These are phyloP conservation scores for Calonectris borealis DNA, from an alignment of 2,113 vertebrate genomes.

Conservation along the genomic window DNA sequence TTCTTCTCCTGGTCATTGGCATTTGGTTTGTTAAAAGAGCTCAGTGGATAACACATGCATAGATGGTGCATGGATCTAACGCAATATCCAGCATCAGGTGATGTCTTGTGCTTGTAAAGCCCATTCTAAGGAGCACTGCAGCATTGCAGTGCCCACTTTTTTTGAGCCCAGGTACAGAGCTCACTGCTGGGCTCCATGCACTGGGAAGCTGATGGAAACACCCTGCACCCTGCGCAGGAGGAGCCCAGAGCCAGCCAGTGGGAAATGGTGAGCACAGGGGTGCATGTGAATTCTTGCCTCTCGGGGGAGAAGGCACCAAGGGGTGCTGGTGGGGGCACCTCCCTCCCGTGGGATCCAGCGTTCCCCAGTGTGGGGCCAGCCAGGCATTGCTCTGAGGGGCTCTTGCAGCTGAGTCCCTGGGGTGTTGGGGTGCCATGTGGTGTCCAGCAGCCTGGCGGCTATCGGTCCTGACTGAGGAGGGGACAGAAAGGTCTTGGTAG, in stretches of 20 bases:
- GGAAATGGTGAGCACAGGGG: background rate
- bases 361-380: background rate
- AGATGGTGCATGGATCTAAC: background rate
- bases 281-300: background rate
- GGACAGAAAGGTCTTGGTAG: background rate
- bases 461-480: background rate
- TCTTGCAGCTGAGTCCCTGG: background rate
- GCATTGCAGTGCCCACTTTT: too few species aligned
- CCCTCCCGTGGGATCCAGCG: background rate
- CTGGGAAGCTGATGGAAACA: background rate
- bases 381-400: background rate
- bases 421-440: background rate
- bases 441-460: background rate
- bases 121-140: background rate
- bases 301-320: background rate
- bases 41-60: background rate
- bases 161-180: background rate
- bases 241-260: background rate
- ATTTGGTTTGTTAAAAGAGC: background rate
- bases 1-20: background rate
- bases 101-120: background rate
- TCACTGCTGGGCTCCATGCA: background rate
- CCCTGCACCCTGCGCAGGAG: background rate
- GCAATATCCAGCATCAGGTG: background rate
- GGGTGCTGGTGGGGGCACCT: background rate